Conservation (phyloP, 35 echinoderm and acorn worm species). For the Acanthaster planci region DNA sequence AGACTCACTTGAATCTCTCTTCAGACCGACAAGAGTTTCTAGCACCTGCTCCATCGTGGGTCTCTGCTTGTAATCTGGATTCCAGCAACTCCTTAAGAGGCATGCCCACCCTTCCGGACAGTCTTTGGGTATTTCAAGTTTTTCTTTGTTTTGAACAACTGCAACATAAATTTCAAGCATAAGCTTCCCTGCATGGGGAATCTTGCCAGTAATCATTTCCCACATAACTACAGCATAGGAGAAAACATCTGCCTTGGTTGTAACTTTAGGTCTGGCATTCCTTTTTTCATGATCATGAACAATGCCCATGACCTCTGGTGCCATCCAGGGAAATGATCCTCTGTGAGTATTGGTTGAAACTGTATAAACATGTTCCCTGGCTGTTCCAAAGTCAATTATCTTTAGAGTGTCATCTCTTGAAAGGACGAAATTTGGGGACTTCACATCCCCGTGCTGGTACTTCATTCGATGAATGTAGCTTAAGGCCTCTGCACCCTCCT, state of each 20-base stretch:
- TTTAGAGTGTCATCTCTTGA: not conserved
- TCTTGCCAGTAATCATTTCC: conserved; percentile 15
- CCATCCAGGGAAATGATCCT: conserved; percentile 4
- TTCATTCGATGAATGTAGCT: not conserved
- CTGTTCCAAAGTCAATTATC: not conserved
- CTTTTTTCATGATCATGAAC: not conserved
- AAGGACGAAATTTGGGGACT: conserved; percentile 9
- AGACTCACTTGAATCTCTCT: too few relatives aligned
- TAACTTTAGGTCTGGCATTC: too few relatives aligned
- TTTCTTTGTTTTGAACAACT: not conserved
- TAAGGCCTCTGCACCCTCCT: not conserved
- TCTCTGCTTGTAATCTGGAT: not conserved
- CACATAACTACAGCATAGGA: not conserved
- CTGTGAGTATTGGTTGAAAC: not conserved
- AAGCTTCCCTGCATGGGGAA: not conserved
- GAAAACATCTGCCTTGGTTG: conserved; percentile 34
- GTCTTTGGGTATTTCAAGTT: not conserved
- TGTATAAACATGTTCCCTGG: not conserved
- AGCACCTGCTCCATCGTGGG: not conserved
- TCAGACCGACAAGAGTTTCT: too few relatives aligned
- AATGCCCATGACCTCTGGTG: not conserved
- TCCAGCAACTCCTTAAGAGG: not conserved
- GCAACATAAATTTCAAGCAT: not conserved
- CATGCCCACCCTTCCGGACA: not conserved
- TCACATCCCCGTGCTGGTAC: conserved; percentile 7